Base-by-base conservation (phyloP, 2,888 invertebrate species). In the Steinernema hermaphroditum region DNA sequence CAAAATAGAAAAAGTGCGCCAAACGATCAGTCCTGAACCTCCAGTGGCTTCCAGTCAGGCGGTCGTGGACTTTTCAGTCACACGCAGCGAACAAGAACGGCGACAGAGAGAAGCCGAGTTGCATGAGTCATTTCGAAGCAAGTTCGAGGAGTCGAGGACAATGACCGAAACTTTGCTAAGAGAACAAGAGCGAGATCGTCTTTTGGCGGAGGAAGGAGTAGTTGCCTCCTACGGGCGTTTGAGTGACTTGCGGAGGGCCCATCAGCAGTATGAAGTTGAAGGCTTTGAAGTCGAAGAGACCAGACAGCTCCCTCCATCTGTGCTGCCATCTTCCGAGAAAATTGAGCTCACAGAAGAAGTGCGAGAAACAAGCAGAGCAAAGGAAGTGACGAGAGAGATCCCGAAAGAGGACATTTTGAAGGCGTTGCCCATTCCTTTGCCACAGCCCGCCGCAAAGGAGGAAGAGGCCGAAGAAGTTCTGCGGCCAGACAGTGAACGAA, bases 1-100 rank as follows among this genome's bases (percentile, higher is more conserved):
- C 62, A 62, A 62, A 62, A 62, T 62, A 16, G 62, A 62, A 16
- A 62, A 62, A 32, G 62, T 62, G 12, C 62, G 32, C 1, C 62
- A 62, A 14, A 62, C 62, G 16, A n/a, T 62, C 29, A 62, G 29
- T 34, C 62, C 29, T 2, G 62, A 62, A 32, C 62, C 29, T 2
- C 32, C 62, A 12, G 16, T 8, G 8, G 16, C 32, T 62, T 34
- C 62, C 16, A 62, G 27, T 27, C 62, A 62, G 32, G 62, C 62
- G 32, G 29, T 62, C 14, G 62, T 62, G 32, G 62, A 62, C 19
- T 62, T 62, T 19, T 62, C 62, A 29, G 62, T 62, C 29, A 29
- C 29, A 8, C 62, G 62, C 22, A 62, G 32, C 29, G 62, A 62
- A 32, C 16, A 62, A 32, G 34, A 34, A 1, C 62, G 62, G 16